A percentile compares a stretch with the other conserved stretches of the same genome.
Evolutionary conservation across 2,888 invertebrate species (phyloP).

Genomic region (Sesia bembeciformis): DNA sequence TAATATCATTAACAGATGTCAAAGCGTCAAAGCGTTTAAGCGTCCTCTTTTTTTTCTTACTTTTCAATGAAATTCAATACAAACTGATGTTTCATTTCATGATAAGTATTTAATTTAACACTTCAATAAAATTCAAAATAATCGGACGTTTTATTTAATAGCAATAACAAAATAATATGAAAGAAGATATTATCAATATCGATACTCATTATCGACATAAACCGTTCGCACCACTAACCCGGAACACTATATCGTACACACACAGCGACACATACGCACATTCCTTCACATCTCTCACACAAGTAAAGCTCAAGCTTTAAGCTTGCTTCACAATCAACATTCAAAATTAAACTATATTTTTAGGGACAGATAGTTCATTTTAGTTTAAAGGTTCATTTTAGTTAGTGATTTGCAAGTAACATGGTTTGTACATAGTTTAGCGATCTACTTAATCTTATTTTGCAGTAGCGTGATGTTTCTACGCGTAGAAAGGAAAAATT

Average conservation of each 20-base stretch:
- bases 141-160: too few species aligned
- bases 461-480: background rate
- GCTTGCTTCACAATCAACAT: background rate
- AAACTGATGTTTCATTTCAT: too few species aligned
- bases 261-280: slow-evolving; percentile 1
- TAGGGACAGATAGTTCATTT: background rate
- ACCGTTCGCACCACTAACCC: slow-evolving; percentile 11
- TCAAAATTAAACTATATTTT: too few species aligned
- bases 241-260: slow-evolving; percentile 19
- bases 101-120: too few species aligned
- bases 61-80: too few species aligned
- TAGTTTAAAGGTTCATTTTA: background rate
- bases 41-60: too few species aligned
- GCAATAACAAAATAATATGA: too few species aligned
- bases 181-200: slow-evolving; percentile 5
- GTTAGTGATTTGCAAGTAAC: background rate
- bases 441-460: background rate
- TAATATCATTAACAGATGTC: too few species aligned
- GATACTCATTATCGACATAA: slow-evolving; percentile 4
- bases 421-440: background rate
- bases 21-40: too few species aligned
- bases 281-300: slow-evolving; percentile 2
- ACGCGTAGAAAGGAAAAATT: background rate
- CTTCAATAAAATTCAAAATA: too few species aligned
- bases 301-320: background rate